A percentile compares a stretch with the other conserved stretches of the same genome.
These are phyloP conservation scores for Ceyx melanurus DNA, from an alignment of 2,113 vertebrate genomes.

Conservation along the genomic window DNA sequence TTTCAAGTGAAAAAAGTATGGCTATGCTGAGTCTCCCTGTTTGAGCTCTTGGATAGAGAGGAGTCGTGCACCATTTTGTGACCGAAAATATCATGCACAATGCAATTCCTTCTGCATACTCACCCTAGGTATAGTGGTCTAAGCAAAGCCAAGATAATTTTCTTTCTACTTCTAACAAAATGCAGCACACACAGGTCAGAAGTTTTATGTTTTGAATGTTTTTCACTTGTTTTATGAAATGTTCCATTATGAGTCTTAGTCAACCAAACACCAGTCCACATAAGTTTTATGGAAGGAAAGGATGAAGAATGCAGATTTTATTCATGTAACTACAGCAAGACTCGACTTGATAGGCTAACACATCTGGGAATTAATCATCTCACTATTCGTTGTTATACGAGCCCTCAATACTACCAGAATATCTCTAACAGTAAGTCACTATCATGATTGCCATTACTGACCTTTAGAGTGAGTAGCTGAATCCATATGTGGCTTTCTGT, in stretches of 20 bases:
- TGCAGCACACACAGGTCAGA: accelerated
- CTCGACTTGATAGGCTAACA: constrained; percentile 34
- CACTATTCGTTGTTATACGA: constrained; percentile 39
- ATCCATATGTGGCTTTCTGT: constrained; percentile 36
- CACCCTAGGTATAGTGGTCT: background rate
- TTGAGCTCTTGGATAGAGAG: background rate
- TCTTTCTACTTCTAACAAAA: background rate
- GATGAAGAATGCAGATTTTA: background rate
- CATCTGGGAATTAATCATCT: constrained; percentile 24
- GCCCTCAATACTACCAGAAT: constrained; percentile 21
- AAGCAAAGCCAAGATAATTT: background rate
- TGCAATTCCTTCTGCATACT: background rate
- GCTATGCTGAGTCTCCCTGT: background rate
- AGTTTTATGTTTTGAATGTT: background rate
- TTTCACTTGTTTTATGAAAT: background rate
- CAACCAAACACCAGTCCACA: background rate
- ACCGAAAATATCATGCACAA: accelerated
- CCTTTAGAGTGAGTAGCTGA: constrained; percentile 44
- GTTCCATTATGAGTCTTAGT: background rate
- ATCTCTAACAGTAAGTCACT: constrained; percentile 36
- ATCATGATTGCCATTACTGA: constrained; percentile 36
- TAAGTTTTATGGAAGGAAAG: background rate
- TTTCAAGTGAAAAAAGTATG: background rate
- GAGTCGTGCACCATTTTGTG: background rate
- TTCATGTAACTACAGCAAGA: background rate